phyloP scores from a whole-genome alignment of 2,113 vertebrate genomes.

The Petromus typicus region DNA sequence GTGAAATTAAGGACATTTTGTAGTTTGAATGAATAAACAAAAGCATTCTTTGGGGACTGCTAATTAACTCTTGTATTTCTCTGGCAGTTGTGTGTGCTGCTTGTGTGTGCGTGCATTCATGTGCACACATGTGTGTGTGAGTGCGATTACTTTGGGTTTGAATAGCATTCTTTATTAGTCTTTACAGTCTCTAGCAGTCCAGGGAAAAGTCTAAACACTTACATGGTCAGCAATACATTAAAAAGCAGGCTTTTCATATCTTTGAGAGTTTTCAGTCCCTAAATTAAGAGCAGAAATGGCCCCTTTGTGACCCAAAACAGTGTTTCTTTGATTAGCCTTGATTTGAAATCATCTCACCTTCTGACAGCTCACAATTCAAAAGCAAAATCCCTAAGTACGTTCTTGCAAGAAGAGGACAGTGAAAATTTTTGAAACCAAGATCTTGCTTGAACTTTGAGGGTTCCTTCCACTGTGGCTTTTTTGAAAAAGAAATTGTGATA shows the following conservation, averaged over 20 bases:
- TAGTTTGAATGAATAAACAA: background rate
- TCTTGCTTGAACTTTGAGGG: background rate
- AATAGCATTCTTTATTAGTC: constrained; percentile 65
- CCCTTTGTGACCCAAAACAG: constrained; percentile 68
- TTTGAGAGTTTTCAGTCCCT: constrained; percentile 63
- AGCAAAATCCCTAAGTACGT: constrained; percentile 41
- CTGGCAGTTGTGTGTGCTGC: background rate
- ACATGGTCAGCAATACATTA: constrained; percentile 64
- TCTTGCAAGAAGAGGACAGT: constrained; percentile 44
- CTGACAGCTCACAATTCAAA: constrained; percentile 69
- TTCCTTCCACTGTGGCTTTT: background rate
- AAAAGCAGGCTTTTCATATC: constrained; percentile 64
- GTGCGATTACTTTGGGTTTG: constrained; percentile 31
- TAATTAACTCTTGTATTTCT: constrained; percentile 55
- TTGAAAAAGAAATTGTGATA: background rate
- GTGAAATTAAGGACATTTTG: constrained; percentile 53
- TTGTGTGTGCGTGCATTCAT: background rate
- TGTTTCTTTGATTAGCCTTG: constrained; percentile 73
- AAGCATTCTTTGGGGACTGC: background rate
- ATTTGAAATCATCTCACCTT: constrained; percentile 77
- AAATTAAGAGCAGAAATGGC: constrained; percentile 78
- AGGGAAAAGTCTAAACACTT: constrained; percentile 45
- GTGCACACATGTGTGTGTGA: background rate
- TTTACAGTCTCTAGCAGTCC: constrained; percentile 19
- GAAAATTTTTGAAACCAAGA: constrained; percentile 39